Evolutionary conservation across 2,113 vertebrate genomes (phyloP).

Genomic region (Lates calcarifer): DNA sequence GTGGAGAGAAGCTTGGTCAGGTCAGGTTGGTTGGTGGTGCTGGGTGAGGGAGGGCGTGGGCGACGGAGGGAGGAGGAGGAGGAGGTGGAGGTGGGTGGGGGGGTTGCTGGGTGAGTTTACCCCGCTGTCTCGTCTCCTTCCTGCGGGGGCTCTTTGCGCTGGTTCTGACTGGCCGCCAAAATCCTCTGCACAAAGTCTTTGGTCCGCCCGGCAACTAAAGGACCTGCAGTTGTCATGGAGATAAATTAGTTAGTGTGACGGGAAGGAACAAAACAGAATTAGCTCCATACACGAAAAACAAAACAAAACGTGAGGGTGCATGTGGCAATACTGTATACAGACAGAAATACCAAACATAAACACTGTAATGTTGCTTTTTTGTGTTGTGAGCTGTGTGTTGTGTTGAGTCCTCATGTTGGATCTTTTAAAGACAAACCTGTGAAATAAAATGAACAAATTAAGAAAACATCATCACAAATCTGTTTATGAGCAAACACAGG

Average conservation of each 20-base stretch:
- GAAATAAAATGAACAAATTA: too few species aligned
- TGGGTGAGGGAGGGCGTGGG: background rate
- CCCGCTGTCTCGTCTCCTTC: constrained; percentile 49
- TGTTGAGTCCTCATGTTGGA: too few species aligned
- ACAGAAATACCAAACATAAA: background rate
- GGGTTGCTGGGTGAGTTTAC: constrained; percentile 17
- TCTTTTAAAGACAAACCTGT: too few species aligned
- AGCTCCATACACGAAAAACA: too few species aligned
- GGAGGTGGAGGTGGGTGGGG: background rate
- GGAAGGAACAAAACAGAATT: background rate
- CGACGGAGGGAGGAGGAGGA: background rate
- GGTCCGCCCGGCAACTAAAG: constrained; percentile 83
- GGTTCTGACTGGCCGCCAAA: constrained; percentile 77
- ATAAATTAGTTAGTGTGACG: background rate
- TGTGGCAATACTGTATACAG: too few species aligned
- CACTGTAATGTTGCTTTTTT: too few species aligned
- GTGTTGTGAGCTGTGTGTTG: too few species aligned
- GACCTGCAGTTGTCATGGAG: constrained; percentile 68
- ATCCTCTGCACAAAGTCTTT: constrained; percentile 85
- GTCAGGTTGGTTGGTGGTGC: constrained; percentile 6
- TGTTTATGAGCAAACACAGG: too few species aligned
- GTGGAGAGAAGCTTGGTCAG: constrained; percentile 1
- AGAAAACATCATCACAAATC: too few species aligned
- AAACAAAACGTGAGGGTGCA: too few species aligned
- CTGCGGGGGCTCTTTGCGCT: constrained; percentile 47